A percentile compares a stretch with the other conserved stretches of the same genome.
phyloP scores from a whole-genome alignment of 2,113 vertebrate genomes.

The Bombycilla garrulus region DNA sequence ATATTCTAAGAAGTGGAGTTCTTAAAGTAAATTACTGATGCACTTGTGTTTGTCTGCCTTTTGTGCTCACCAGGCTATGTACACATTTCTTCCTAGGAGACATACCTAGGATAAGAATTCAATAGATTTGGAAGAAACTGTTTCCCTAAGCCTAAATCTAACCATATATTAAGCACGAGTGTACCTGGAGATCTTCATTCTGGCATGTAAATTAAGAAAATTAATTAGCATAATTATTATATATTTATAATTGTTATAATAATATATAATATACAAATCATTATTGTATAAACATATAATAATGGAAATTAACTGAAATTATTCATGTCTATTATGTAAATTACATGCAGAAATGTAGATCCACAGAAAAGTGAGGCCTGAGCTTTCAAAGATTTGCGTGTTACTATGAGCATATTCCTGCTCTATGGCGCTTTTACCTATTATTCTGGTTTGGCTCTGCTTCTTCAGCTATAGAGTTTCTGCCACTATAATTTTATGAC shows the following conservation, averaged over 20 bases:
- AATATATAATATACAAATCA: no score
- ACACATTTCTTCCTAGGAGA: not conserved
- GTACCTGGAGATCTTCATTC: not conserved
- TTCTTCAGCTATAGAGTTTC: not conserved
- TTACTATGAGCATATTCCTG: not conserved
- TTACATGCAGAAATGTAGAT: not conserved
- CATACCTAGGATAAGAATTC: not conserved
- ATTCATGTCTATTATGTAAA: not conserved
- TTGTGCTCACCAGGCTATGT: not conserved
- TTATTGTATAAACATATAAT: not conserved
- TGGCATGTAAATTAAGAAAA: not conserved
- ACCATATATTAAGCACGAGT: rapidly evolving
- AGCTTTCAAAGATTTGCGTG: not conserved
- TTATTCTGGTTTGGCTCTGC: not conserved
- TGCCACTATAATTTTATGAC: not conserved
- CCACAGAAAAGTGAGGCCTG: not conserved
- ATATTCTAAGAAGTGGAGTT: not conserved
- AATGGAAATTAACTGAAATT: not conserved
- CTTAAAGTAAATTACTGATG: not conserved
- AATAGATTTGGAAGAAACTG: not conserved
- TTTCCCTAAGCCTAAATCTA: not conserved
- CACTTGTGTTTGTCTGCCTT: not conserved
- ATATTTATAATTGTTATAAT: not conserved
- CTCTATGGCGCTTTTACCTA: not conserved
- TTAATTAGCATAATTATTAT: not conserved